Percentiles rank a stretch among this genome's conserved stretches.
Evolutionary conservation across 2,113 vertebrate species (phyloP).

Genomic region (Podiceps cristatus): DNA sequence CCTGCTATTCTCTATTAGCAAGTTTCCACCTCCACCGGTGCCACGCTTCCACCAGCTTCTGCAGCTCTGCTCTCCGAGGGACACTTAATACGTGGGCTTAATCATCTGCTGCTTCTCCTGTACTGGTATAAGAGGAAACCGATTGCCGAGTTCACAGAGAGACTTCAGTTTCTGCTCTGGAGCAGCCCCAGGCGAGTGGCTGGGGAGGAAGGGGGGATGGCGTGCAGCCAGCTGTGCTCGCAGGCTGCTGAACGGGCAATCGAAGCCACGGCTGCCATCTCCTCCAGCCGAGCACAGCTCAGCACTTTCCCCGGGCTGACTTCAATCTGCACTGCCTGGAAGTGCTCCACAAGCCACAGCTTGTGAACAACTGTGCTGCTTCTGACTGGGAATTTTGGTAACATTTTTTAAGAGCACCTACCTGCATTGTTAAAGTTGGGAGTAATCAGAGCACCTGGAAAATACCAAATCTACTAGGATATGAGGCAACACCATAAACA

Average conservation of each 20-base stretch:
- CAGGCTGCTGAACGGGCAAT: background rate
- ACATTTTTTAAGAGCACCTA: background rate
- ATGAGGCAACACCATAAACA: background rate
- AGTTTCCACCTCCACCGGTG: background rate
- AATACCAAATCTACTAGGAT: background rate
- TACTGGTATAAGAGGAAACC: accelerated
- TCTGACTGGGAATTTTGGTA: background rate
- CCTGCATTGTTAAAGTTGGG: background rate
- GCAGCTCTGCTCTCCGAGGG: background rate
- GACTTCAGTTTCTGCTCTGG: background rate
- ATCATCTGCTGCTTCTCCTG: background rate
- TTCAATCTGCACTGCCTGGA: background rate
- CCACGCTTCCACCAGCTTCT: background rate
- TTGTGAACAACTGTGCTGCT: background rate
- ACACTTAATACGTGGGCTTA: background rate
- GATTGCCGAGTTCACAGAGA: background rate
- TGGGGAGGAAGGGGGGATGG: accelerated
- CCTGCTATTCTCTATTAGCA: background rate
- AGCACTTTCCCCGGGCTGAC: background rate
- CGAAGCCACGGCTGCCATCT: background rate
- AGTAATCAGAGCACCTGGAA: background rate
- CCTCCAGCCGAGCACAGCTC: background rate
- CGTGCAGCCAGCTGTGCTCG: accelerated
- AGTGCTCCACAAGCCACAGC: background rate
- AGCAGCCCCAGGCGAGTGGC: background rate